These are phyloP conservation scores for Petrocephalus sullivani DNA, from an alignment of 2,797 vertebrate species.

Conservation along the genomic window DNA sequence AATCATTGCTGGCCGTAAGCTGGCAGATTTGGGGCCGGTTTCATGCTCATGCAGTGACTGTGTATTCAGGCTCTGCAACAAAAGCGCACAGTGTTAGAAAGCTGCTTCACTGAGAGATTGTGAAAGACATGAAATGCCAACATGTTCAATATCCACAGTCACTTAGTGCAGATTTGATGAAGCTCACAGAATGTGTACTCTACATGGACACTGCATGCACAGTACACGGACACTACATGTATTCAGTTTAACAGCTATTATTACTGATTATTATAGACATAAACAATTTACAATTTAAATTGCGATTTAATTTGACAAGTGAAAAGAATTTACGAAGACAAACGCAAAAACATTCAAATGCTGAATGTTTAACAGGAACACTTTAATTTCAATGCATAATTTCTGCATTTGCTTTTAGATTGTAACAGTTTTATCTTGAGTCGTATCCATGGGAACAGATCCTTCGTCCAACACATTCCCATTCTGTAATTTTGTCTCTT, in stretches of 20 bases:
- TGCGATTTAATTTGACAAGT: not conserved
- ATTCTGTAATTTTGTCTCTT: not conserved
- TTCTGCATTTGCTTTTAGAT: not conserved
- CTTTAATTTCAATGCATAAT: not conserved
- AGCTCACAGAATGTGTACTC: not conserved
- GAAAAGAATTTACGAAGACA: not conserved
- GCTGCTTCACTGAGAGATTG: not conserved
- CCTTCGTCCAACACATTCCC: not conserved
- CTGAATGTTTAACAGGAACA: not conserved
- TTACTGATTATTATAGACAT: not conserved
- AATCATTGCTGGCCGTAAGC: not conserved
- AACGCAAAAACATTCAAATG: not conserved
- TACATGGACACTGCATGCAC: not conserved
- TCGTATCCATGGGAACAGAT: conserved; percentile 8
- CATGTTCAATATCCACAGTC: not conserved
- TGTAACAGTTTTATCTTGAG: conserved; percentile 1
- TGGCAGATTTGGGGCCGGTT: not conserved
- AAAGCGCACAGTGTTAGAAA: not conserved
- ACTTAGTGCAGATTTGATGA: not conserved
- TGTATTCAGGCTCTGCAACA: not conserved
- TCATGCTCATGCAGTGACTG: not conserved
- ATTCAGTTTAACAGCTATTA: not conserved
- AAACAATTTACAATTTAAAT: not conserved
- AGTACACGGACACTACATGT: not conserved
- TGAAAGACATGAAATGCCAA: not conserved